Conservation (phyloP, 2,888 invertebrate species). For the Hyposoter didymator region DNA sequence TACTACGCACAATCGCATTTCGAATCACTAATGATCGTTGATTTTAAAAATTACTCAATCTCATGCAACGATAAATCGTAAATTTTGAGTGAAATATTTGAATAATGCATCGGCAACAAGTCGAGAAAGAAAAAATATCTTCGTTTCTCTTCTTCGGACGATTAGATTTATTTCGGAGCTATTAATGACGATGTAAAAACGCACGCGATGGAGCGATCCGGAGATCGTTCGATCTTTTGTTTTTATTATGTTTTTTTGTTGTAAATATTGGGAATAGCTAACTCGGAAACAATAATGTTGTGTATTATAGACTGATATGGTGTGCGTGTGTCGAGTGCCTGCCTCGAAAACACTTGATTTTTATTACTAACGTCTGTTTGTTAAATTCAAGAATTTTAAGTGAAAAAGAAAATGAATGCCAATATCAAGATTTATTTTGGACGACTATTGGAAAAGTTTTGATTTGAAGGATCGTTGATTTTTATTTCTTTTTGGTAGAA, state of each 20-base stretch:
- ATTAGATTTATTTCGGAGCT: constrained; percentile 15
- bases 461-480: not conserved
- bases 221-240: constrained; percentile 26
- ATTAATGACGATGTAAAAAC: constrained; percentile 28
- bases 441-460: not conserved
- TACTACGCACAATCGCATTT: constrained; percentile 64
- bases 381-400: not conserved
- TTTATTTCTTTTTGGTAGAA: not conserved
- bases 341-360: constrained; percentile 62
- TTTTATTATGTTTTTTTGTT: constrained; percentile 63
- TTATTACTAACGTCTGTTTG: constrained; percentile 36
- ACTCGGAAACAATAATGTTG: constrained; percentile 82
- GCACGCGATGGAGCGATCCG: constrained; percentile 42
- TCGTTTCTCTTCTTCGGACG: constrained; percentile 40
- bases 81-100: not conserved
- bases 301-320: constrained; percentile 83
- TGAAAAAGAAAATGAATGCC: not conserved
- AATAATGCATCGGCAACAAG: constrained; percentile 43
- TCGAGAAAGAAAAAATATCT: not conserved
- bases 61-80: constrained; percentile 56
- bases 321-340: constrained; percentile 76
- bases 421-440: not conserved
- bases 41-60: constrained; percentile 57
- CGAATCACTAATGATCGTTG: constrained; percentile 49
- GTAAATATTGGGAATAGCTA: constrained; percentile 74